Conservation (phyloP, 2,888 invertebrate species). For the Selenia dentaria region DNA sequence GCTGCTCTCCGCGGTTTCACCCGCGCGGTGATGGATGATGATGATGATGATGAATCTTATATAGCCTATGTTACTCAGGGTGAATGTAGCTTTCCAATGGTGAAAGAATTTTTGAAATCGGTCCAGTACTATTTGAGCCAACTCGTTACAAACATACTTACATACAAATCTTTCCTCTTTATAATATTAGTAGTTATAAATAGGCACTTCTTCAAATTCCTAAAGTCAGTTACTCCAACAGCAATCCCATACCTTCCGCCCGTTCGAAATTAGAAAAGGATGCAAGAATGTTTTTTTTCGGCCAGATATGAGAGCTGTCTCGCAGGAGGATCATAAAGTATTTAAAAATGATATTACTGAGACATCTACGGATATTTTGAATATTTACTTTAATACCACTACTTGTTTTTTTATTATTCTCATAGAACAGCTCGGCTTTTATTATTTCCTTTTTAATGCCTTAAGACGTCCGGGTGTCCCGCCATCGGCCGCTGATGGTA, state of each 20-base stretch:
- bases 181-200: too few species aligned
- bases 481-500: constrained; percentile 50
- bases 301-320: constrained; percentile 52
- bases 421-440: constrained; percentile 38
- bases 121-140: too few species aligned
- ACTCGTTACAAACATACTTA: too few species aligned
- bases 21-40: too few species aligned
- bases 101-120: too few species aligned
- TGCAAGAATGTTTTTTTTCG: constrained; percentile 35
- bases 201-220: constrained; percentile 13
- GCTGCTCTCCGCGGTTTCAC: too few species aligned
- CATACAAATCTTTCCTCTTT: too few species aligned
- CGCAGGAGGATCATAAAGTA: constrained; percentile 57
- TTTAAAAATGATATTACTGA: constrained; percentile 67
- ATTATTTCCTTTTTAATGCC: constrained; percentile 12
- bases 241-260: constrained; percentile 26
- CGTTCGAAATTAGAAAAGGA: constrained; percentile 33
- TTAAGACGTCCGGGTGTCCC: constrained; percentile 55
- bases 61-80: too few species aligned
- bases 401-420: constrained; percentile 38
- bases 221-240: background rate
- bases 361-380: constrained; percentile 46
- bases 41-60: too few species aligned
- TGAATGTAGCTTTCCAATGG: too few species aligned
- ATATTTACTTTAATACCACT: constrained; percentile 54